Evolutionary conservation across 2,888 invertebrate genomes (phyloP), one percentile per base, ranked within the genome.

Genomic region (Hipparchia semele): DNA sequence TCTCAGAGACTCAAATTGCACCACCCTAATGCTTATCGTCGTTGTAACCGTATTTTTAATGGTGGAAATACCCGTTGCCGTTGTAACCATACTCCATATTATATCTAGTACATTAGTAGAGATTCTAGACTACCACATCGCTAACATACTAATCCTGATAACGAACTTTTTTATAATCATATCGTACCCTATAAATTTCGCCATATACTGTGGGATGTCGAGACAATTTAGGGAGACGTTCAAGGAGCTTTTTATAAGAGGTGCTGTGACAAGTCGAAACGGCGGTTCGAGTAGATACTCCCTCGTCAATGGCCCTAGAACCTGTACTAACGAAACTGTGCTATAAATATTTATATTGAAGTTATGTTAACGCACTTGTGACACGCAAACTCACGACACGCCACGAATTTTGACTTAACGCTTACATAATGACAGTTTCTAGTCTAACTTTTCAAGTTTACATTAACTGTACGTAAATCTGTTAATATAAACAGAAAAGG

Each of bases 171-270:
- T 98, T 86, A 97, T 99, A 75, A 96, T 98, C 73, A 95, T 98
- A 58, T 98, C 98, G 65, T 98, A 98, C 89, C 98, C 98, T 10
- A 96, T 98, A 73, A 98, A 99, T 88, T 99, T 99, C 84, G 98
- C 98, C 75, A 98, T 99, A 78, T 99, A 99, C 85, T 99, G 98
- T 87, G 98, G 98, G 39, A 99, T 99, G 99, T 98, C 98, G 53
- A 94, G 98, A 53, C 98, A 98, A 87, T 99, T 99, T 88, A 95
- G 99, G 68, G 98, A 98, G 87, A 99, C 99, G 0, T 99, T 99
- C 87, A 98, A 97, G 83, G 97, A 97, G 82, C 86, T 96, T 7
- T 98, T 99, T 84, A 95, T 97, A 61, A 88, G 95, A 64, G 95
- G 95, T 0, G 94, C 95, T 1, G 94, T 94, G 0, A 95, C 95